A percentile compares a stretch with the other conserved stretches of the same genome.
Conservation (phyloP, 1,140 invertebrate genomes). For the Triops cancriformis region DNA sequence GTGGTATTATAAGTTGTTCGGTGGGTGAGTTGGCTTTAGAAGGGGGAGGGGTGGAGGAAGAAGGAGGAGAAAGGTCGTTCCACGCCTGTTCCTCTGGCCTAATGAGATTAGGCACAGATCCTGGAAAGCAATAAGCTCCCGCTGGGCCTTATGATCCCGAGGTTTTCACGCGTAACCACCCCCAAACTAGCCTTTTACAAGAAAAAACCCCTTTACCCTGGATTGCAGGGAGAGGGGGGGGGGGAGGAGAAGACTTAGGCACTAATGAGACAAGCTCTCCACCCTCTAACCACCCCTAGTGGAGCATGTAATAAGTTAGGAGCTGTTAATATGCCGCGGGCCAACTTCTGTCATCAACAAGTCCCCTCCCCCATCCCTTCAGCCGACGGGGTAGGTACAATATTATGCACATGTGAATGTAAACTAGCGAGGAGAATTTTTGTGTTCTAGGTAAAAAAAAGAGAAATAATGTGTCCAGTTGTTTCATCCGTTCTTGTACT, state of each 20-base stretch:
- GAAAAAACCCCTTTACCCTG: background rate
- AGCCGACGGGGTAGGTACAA: background rate
- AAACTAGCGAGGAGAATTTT: background rate
- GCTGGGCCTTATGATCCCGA: constrained; percentile 8
- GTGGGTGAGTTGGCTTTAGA: no score
- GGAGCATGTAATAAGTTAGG: background rate
- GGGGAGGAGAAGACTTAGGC: background rate
- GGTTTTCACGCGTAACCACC: constrained; percentile 8
- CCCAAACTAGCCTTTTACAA: background rate
- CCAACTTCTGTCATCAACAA: background rate
- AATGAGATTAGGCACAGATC: background rate
- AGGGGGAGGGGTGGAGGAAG: background rate
- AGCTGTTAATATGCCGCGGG: constrained; percentile 1
- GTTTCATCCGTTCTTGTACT: background rate
- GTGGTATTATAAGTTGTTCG: no score
- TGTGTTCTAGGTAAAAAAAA: background rate
- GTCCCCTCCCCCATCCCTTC: background rate
- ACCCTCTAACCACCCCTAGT: background rate
- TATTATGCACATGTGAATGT: background rate
- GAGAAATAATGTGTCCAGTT: background rate
- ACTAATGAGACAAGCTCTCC: background rate
- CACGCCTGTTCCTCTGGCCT: background rate
- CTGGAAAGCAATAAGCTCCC: constrained; percentile 9
- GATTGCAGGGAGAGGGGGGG: background rate
- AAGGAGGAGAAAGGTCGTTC: background rate